These are phyloP conservation scores for Augiades crinisus DNA, from an alignment of 2,888 invertebrate species.

Conservation along the genomic window DNA sequence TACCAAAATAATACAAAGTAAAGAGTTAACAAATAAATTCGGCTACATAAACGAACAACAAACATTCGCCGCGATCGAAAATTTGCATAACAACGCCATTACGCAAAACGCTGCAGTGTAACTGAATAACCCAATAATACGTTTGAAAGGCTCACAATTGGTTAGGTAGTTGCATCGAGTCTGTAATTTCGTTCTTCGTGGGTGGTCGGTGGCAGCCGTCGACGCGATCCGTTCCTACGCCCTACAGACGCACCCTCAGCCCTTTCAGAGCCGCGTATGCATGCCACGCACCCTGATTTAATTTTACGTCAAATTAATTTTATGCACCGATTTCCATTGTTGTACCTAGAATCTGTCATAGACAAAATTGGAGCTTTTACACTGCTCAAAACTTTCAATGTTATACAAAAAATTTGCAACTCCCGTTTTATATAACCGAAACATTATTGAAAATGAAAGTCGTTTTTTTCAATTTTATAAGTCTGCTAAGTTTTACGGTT, in stretches of 20 bases:
- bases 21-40: constrained; percentile 14
- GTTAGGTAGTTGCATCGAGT: constrained; percentile 46
- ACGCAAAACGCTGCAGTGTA: constrained; percentile 22
- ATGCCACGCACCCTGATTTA: constrained; percentile 61
- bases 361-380: no score
- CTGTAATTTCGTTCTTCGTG: constrained; percentile 50
- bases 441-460: no score
- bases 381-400: no score
- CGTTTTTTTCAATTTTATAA: no score
- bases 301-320: constrained; percentile 1
- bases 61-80: constrained; percentile 2
- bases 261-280: constrained; percentile 30
- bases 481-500: no score
- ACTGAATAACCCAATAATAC: constrained; percentile 27
- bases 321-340: no score
- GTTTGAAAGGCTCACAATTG: constrained; percentile 38
- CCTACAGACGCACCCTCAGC: constrained; percentile 49
- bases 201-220: constrained; percentile 71
- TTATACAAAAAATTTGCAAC: no score
- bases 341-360: no score
- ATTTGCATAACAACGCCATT: constrained; percentile 26
- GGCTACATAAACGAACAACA: constrained; percentile 11
- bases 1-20: no score
- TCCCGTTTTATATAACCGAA: no score
- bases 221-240: constrained; percentile 77